Conservation (phyloP, 64 coral and sea anemone genomes). For the Trachythela sp. region DNA sequence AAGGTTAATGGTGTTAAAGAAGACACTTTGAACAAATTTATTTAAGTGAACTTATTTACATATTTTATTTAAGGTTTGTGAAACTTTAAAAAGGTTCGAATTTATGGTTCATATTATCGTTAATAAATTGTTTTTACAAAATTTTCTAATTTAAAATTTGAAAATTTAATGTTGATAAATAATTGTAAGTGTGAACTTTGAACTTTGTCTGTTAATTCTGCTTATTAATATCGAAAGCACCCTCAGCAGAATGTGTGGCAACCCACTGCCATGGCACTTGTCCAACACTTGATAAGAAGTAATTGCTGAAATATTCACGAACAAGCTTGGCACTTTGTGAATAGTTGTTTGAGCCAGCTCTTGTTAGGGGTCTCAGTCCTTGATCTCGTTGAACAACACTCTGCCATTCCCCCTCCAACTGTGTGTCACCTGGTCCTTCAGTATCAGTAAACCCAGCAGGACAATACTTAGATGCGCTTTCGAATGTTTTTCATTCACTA, state of each 20-base stretch:
- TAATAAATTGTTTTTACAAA: background rate
- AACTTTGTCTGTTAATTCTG: background rate
- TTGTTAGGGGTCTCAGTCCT: background rate
- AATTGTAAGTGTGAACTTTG: background rate
- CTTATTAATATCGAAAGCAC: background rate
- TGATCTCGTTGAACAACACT: background rate
- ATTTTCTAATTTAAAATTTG: background rate
- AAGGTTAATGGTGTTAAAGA: background rate
- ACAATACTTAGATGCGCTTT: background rate
- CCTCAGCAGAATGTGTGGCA: background rate
- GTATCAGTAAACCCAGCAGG: background rate
- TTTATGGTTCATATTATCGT: background rate
- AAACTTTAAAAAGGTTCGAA: too few species aligned
- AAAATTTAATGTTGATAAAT: background rate
- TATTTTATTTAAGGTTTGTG: too few species aligned
- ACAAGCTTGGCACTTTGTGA: background rate
- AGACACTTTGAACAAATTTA: too few species aligned
- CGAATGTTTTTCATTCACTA: background rate
- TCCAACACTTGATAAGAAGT: background rate
- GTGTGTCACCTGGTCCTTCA: background rate
- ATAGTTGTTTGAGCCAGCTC: background rate
- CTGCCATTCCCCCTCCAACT: background rate
- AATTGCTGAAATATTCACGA: background rate
- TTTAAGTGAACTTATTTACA: too few species aligned
- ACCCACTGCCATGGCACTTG: background rate